A percentile compares a stretch with the other conserved stretches of the same genome.
Conservation (phyloP, 2,888 invertebrate species). For the Dasypolia templi region DNA sequence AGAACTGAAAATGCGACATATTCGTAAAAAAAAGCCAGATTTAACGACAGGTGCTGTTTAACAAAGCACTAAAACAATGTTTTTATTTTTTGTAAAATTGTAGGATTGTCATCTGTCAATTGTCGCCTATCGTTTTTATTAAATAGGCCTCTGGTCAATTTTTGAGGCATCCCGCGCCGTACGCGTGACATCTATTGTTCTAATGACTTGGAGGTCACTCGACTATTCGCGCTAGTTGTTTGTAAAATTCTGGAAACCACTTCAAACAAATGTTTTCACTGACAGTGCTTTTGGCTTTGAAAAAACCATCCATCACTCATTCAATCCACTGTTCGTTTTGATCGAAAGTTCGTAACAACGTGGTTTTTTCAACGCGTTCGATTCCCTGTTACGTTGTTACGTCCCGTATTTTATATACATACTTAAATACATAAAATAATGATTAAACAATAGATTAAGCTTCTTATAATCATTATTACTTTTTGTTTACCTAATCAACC, state of each 20-base stretch:
- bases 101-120: not conserved
- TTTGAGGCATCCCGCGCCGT: fast-evolving
- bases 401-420: too few species aligned
- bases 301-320: not conserved
- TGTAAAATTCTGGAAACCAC: not conserved
- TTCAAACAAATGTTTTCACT: not conserved
- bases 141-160: not conserved
- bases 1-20: not conserved
- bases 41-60: too few species aligned
- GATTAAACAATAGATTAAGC: too few species aligned
- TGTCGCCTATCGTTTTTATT: not conserved
- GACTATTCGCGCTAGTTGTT: not conserved
- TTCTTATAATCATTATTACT: too few species aligned
- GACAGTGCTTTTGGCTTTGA: not conserved
- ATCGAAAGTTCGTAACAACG: not conserved
- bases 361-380: not conserved
- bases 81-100: not conserved
- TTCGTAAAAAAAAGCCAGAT: not conserved
- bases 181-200: not conserved
- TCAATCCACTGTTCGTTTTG: not conserved
- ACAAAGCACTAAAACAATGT: too few species aligned
- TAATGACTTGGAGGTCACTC: not conserved
- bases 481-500: too few species aligned
- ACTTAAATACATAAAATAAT: too few species aligned
- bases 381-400: too few species aligned